Conservation (phyloP, 1,140 invertebrate genomes). For the Ptiloglossa arizonensis region DNA sequence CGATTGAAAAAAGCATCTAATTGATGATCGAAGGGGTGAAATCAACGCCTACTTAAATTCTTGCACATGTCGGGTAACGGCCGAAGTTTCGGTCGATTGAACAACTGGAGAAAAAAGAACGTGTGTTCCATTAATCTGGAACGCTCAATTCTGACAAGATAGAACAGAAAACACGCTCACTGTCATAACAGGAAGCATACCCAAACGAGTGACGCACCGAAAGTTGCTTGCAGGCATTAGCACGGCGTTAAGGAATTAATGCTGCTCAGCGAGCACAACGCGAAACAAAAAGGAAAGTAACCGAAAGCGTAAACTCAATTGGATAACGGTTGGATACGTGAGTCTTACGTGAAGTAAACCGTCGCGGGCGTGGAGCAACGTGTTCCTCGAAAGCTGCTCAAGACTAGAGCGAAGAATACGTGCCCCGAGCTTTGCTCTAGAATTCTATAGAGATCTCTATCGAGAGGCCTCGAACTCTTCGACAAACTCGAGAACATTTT, state of each 20-base stretch:
- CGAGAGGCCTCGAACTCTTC: too few relatives aligned
- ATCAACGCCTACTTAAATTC: too few relatives aligned
- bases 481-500: too few relatives aligned
- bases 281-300: constrained; percentile 74
- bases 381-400: constrained; percentile 14
- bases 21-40: too few relatives aligned
- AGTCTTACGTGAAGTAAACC: constrained; percentile 33
- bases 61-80: too few relatives aligned
- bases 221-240: constrained; percentile 46
- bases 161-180: not conserved
- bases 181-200: constrained; percentile 50
- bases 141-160: not conserved
- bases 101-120: too few relatives aligned
- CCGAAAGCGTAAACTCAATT: constrained; percentile 78
- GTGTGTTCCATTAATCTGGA: not conserved
- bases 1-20: too few relatives aligned
- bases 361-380: constrained; percentile 12
- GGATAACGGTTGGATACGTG: constrained; percentile 66
- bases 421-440: too few relatives aligned
- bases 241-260: constrained; percentile 70
- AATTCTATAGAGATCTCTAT: too few relatives aligned
- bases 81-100: too few relatives aligned
- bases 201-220: constrained; percentile 48
- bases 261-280: constrained; percentile 65
- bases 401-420: too few relatives aligned